These are phyloP conservation scores for Conops quadrifasciatus DNA, from an alignment of 2,888 invertebrate genomes.

Conservation along the genomic window DNA sequence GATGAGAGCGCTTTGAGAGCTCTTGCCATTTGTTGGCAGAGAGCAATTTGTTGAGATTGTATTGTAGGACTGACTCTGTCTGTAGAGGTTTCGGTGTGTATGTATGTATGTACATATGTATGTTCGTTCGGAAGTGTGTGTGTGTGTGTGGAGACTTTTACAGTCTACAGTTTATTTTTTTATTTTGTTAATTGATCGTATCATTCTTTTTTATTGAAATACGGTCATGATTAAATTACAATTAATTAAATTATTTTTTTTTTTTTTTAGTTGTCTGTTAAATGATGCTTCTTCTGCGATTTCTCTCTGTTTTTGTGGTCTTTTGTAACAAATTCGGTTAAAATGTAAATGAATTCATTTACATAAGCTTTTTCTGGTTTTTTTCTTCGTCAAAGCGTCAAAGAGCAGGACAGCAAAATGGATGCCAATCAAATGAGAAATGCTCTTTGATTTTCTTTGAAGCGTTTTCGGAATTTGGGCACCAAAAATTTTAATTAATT, in stretches of 20 bases:
- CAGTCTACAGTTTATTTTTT: constrained; percentile 15
- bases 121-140: constrained; percentile 2
- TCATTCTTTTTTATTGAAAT: constrained; percentile 3
- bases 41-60: neutral
- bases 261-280: neutral
- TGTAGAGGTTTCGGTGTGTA: neutral
- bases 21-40: neutral
- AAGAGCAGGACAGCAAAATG: no score
- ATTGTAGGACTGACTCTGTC: neutral
- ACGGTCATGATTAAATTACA: constrained; percentile 17
- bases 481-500: no score
- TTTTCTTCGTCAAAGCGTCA: no score
- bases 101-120: constrained; percentile 5
- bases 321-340: no score
- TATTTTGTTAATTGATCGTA: constrained; percentile 1
- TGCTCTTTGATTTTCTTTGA: no score
- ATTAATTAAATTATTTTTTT: constrained; percentile 15
- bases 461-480: no score
- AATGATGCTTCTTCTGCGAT: no score
- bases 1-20: neutral
- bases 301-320: no score
- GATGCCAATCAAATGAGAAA: no score
- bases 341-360: no score
- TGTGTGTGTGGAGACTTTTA: constrained; percentile 16
- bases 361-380: no score